Evolutionary conservation across 2,888 invertebrate species (phyloP).

Genomic region (Pseudococcus longispinus): DNA sequence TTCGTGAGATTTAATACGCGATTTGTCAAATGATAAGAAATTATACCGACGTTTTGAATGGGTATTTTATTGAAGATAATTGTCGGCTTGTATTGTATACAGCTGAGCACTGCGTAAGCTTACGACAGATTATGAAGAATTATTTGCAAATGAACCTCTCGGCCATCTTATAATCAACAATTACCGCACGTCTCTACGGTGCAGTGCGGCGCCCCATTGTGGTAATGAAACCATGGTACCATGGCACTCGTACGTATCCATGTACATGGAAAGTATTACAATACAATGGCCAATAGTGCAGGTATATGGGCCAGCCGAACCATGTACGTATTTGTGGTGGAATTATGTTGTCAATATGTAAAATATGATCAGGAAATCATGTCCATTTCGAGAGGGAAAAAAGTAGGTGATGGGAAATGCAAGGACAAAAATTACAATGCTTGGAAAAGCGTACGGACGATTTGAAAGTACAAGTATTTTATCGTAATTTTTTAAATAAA

Average conservation of each 20-base stretch:
- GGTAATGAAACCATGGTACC: not conserved
- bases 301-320: not conserved
- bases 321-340: not conserved
- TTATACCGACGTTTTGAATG: not conserved
- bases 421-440: not conserved
- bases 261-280: constrained; percentile 7
- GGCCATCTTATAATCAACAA: not conserved
- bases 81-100: not conserved
- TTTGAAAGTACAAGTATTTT: no score
- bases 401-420: not conserved
- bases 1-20: not conserved
- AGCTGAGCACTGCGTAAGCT: not conserved
- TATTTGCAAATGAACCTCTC: constrained; percentile 40
- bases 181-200: not conserved
- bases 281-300: not conserved
- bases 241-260: not conserved
- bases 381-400: not conserved
- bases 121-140: constrained; percentile 6
- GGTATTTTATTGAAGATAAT: constrained; percentile 23
- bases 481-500: no score
- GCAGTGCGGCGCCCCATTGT: not conserved
- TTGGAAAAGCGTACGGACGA: not conserved
- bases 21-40: constrained; percentile 16
- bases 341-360: not conserved
- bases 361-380: not conserved